Percentiles rank a stretch among this genome's conserved stretches.
Conservation (phyloP, 2,888 invertebrate species). For the Punctoribates punctum region DNA sequence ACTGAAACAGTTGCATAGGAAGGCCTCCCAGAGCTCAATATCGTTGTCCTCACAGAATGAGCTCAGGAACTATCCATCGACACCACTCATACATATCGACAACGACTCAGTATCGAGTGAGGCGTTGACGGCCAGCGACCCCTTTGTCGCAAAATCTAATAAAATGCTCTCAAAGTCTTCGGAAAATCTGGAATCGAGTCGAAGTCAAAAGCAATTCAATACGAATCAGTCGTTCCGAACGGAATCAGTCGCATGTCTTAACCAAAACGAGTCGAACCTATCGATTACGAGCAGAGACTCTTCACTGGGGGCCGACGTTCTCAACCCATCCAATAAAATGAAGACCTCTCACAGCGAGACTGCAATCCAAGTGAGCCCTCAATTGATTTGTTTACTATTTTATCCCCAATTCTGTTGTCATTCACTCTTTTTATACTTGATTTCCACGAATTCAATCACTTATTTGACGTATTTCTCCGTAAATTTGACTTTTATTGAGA, state of each 20-base stretch:
- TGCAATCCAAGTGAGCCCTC: constrained; percentile 58
- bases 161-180: constrained; percentile 49
- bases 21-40: constrained; percentile 37
- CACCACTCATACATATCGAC: constrained; percentile 45
- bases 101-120: neutral
- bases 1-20: constrained; percentile 46
- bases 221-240: neutral
- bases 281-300: neutral
- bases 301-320: constrained; percentile 39
- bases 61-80: constrained; percentile 40
- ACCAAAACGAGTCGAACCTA: neutral
- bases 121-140: neutral
- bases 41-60: neutral
- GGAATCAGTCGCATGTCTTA: neutral
- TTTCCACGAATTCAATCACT: no score
- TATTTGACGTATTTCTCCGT: no score
- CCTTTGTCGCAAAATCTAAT: constrained; percentile 29
- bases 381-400: constrained; percentile 4
- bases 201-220: neutral
- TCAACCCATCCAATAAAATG: constrained; percentile 54
- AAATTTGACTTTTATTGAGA: no score
- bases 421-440: neutral
- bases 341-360: constrained; percentile 75
- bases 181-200: constrained; percentile 45
- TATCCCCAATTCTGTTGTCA: neutral